Percentiles rank a stretch among this genome's conserved stretches.
Evolutionary conservation across 2,797 vertebrate genomes (phyloP).

Genomic region (Thalassophryne amazonica): DNA sequence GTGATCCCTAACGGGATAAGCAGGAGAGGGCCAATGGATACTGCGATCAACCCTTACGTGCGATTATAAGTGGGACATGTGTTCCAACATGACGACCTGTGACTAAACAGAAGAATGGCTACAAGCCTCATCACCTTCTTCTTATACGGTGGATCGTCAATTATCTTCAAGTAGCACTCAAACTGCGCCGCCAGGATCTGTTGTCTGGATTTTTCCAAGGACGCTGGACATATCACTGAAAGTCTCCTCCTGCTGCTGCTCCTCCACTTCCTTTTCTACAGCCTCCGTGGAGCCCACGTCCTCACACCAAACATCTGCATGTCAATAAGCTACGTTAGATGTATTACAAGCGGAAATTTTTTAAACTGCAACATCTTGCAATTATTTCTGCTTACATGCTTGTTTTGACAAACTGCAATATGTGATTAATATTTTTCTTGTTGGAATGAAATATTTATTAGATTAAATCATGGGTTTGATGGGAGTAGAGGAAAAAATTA

Average conservation of each 20-base stretch:
- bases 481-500: too few species aligned
- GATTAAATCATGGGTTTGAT: too few species aligned
- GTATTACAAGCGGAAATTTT: not conserved
- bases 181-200: constrained; percentile 80
- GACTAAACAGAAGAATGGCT: not conserved
- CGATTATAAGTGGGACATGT: too few species aligned
- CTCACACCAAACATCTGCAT: constrained; percentile 53
- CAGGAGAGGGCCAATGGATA: too few species aligned
- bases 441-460: not conserved
- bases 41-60: too few species aligned
- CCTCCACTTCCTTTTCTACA: not conserved
- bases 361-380: not conserved
- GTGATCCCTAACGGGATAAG: too few species aligned
- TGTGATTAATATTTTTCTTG: not conserved
- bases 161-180: constrained; percentile 82
- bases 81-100: not conserved
- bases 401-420: not conserved
- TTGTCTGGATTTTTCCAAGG: constrained; percentile 16
- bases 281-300: constrained; percentile 27
- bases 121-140: constrained; percentile 57
- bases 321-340: not conserved
- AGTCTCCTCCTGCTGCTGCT: constrained; percentile 29
- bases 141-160: constrained; percentile 62
- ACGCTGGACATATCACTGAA: constrained; percentile 12
- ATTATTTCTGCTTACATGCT: not conserved